Percentiles rank a stretch among this genome's conserved stretches.
phyloP scores from a whole-genome alignment of 2,888 invertebrate species.

The Chaetogeoica ovagalla region DNA sequence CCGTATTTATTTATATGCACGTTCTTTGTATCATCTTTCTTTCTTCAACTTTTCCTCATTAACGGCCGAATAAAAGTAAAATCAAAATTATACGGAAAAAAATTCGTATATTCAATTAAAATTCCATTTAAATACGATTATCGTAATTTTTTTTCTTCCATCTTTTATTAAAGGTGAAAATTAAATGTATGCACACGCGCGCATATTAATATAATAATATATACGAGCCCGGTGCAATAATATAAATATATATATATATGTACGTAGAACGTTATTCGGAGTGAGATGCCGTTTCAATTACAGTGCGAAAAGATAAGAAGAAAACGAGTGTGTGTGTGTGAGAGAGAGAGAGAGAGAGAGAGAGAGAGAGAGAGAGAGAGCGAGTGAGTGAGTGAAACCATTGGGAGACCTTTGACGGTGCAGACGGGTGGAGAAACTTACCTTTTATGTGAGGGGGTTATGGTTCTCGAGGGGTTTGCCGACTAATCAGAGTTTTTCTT shows the following conservation, averaged over 20 bases:
- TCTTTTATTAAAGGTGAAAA: conserved; percentile 20
- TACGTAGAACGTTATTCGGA: background rate
- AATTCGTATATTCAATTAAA: conserved; percentile 3
- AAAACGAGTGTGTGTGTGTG: background rate
- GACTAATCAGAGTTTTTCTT: conserved; percentile 53
- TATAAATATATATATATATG: conserved; percentile 13
- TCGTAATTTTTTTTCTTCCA: conserved; percentile 27
- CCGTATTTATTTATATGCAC: no score
- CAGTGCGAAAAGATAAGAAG: conserved; percentile 46
- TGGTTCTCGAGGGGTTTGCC: conserved; percentile 49
- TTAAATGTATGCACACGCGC: background rate
- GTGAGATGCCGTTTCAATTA: conserved; percentile 48
- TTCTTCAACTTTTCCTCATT: no score
- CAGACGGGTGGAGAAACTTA: conserved; percentile 30
- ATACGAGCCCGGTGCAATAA: conserved; percentile 14
- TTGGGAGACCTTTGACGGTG: conserved; percentile 6
- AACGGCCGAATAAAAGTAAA: no score
- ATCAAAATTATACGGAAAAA: background rate
- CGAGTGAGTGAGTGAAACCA: conserved; percentile 35
- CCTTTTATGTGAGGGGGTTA: conserved; percentile 51
- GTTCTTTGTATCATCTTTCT: no score
- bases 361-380: no score
- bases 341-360: conserved; percentile 12
- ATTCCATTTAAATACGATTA: conserved; percentile 27
- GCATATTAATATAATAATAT: background rate